Conservation (phyloP, 2,888 invertebrate genomes). For the Coenonympha arcania region DNA sequence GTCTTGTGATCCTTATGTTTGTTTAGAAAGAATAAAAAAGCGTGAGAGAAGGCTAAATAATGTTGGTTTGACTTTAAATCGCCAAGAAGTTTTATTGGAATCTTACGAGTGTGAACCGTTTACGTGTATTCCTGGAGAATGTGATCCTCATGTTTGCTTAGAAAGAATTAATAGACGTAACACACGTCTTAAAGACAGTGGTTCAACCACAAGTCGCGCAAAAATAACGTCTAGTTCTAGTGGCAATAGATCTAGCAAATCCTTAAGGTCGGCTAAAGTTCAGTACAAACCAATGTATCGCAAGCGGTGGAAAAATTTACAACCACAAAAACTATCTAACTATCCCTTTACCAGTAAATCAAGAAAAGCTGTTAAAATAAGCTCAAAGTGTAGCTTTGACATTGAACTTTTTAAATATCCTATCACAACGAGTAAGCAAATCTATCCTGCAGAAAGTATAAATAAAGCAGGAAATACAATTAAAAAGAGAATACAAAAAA, state of each 20-base stretch:
- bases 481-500: constrained; percentile 7
- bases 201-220: constrained; percentile 4
- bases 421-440: background rate
- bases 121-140: constrained; percentile 27
- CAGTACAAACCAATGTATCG: constrained; percentile 10
- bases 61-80: constrained; percentile 5
- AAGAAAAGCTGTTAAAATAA: constrained; percentile 28
- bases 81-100: constrained; percentile 6
- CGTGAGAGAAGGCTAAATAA: constrained; percentile 9
- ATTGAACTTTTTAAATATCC: constrained; percentile 30
- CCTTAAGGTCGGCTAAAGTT: constrained; percentile 9
- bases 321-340: background rate
- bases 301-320: constrained; percentile 6
- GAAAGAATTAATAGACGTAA: constrained; percentile 31
- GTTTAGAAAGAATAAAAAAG: constrained; percentile 34
- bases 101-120: constrained; percentile 34
- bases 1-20: constrained; percentile 30
- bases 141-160: constrained; percentile 32
- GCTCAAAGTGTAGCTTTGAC: constrained; percentile 30
- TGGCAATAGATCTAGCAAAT: constrained; percentile 9
- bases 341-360: background rate
- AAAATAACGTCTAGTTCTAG: constrained; percentile 11
- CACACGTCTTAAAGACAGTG: constrained; percentile 11
- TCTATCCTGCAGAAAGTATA: constrained; percentile 6
- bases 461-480: background rate